These are phyloP conservation scores for Myrmecobius fasciatus DNA, from an alignment of 2,113 vertebrate species.

Conservation along the genomic window DNA sequence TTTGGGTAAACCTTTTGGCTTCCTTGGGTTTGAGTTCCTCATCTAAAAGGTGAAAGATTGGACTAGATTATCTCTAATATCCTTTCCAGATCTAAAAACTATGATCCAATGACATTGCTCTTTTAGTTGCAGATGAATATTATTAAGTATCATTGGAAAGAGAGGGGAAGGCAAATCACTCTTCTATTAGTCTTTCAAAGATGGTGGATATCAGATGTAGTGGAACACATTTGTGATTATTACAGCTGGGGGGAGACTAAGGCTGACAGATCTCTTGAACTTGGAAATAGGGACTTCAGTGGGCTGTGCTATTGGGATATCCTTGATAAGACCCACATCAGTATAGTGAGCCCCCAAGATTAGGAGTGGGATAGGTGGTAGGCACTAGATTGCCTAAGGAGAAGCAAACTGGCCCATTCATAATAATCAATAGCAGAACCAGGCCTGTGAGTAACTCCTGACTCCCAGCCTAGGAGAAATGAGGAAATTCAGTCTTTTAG, in stretches of 20 bases:
- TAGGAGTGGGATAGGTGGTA: background rate
- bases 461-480: background rate
- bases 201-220: background rate
- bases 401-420: background rate
- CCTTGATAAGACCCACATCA: background rate
- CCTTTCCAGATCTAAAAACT: background rate
- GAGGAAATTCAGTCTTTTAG: background rate
- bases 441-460: background rate
- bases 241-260: background rate
- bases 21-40: background rate
- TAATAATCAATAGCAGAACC: background rate
- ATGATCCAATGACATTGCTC: background rate
- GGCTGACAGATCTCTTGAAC: background rate
- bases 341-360: background rate
- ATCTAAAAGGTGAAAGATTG: background rate
- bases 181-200: background rate
- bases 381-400: background rate
- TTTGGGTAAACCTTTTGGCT: background rate
- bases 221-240: background rate
- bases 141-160: background rate
- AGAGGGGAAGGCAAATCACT: background rate
- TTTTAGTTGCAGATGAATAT: background rate
- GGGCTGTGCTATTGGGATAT: background rate
- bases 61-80: background rate
- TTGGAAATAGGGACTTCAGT: background rate